A percentile compares a stretch with the other conserved stretches of the same genome.
Conservation (phyloP, 2,797 vertebrate genomes). For the Pyrocephalus nanus region DNA sequence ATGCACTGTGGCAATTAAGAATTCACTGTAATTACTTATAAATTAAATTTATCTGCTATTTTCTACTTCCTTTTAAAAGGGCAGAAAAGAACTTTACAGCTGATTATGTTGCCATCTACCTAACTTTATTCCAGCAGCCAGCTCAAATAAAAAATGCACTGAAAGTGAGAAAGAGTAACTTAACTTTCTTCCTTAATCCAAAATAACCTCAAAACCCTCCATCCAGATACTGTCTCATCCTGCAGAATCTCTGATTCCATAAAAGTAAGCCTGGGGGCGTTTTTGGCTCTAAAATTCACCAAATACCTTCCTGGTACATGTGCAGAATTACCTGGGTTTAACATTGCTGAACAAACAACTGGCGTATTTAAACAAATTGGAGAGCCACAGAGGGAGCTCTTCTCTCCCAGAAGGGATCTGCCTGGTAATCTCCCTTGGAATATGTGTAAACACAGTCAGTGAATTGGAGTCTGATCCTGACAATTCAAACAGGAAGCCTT, state of each 20-base stretch:
- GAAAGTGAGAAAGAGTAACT: not conserved
- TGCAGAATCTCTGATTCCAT: not conserved
- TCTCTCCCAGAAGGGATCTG: not conserved
- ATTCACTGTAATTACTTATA: not conserved
- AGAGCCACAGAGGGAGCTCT: not conserved
- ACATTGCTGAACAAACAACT: not conserved
- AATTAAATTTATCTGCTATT: not conserved
- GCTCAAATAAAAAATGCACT: not conserved
- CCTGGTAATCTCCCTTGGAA: not conserved
- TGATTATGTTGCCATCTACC: not conserved
- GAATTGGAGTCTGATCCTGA: not conserved
- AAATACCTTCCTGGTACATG: not conserved
- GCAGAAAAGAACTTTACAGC: not conserved
- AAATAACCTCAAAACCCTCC: not conserved
- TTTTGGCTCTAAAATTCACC: not conserved
- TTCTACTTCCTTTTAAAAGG: not conserved
- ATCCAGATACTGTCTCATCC: not conserved
- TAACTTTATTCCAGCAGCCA: not conserved
- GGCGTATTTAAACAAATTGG: not conserved
- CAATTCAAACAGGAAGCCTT: not conserved
- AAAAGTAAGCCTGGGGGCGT: not conserved
- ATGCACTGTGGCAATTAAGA: not conserved
- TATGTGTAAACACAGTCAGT: not conserved
- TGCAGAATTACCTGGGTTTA: not conserved
- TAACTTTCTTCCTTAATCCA: not conserved